phyloP scores from a whole-genome alignment of 2,113 vertebrate species.

The Panthera tigris region DNA sequence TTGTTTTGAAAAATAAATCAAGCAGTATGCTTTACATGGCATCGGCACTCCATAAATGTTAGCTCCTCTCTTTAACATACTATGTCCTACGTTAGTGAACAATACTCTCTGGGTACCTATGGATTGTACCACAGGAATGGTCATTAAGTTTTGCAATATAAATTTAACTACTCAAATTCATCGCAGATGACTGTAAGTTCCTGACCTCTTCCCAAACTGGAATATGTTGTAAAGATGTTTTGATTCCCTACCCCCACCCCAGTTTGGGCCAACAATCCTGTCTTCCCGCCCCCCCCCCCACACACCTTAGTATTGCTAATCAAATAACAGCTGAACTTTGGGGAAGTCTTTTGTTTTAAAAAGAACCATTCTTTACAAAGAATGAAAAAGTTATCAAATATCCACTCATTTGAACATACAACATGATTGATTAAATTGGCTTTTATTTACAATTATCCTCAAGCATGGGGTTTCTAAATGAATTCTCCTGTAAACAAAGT shows the following conservation, averaged over 20 bases:
- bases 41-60: background rate
- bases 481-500: background rate
- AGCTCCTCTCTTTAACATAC: background rate
- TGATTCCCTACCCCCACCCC: background rate
- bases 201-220: background rate
- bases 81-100: background rate
- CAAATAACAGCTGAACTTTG: background rate
- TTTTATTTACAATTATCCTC: background rate
- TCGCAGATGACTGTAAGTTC: background rate
- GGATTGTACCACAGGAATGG: too few relatives aligned
- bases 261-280: background rate
- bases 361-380: background rate
- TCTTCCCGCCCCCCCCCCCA: accelerated
- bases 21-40: background rate
- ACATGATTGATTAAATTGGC: background rate
- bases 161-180: background rate
- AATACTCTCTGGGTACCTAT: background rate
- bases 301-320: background rate
- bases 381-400: background rate
- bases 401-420: background rate
- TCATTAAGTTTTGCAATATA: background rate
- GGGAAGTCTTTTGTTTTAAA: background rate
- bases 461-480: background rate
- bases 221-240: background rate
- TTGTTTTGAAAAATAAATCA: background rate